phyloP scores from a whole-genome alignment of 2,888 invertebrate genomes.

The Cataglyphis altisquamis region DNA sequence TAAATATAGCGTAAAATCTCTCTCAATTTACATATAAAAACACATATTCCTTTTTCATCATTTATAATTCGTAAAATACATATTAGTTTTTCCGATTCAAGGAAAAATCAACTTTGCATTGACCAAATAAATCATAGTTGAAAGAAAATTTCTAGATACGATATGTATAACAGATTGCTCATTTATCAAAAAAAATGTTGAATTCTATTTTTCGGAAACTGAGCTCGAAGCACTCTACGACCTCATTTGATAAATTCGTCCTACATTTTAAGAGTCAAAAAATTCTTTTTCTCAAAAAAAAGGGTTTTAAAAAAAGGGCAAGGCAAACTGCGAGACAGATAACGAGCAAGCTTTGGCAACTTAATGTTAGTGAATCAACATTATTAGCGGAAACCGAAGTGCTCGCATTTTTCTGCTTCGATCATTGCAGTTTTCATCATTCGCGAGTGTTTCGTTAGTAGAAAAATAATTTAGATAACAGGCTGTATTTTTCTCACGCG shows the following conservation, averaged over 20 bases:
- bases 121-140: background rate
- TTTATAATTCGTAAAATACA: background rate
- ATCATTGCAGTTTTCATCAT: slow-evolving; percentile 32
- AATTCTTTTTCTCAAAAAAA: slow-evolving; percentile 35
- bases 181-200: slow-evolving; percentile 30
- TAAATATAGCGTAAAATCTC: background rate
- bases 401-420: slow-evolving; percentile 18
- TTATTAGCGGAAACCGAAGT: slow-evolving; percentile 35
- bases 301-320: slow-evolving; percentile 2
- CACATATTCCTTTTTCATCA: background rate
- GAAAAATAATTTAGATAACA: slow-evolving; percentile 65
- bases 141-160: slow-evolving; percentile 1
- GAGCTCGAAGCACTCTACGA: slow-evolving; percentile 32
- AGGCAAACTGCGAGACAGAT: background rate
- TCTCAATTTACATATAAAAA: background rate
- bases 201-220: slow-evolving; percentile 63
- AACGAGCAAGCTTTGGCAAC: slow-evolving; percentile 12
- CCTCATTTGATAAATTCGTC: slow-evolving; percentile 52
- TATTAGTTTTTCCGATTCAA: background rate
- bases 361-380: slow-evolving; percentile 62
- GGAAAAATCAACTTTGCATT: background rate
- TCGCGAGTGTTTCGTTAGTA: slow-evolving; percentile 58
- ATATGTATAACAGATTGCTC: slow-evolving; percentile 55
- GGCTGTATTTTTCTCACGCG: slow-evolving; percentile 56
- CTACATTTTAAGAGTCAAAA: slow-evolving; percentile 40